Base-by-base conservation (phyloP, 2,113 vertebrate genomes). In the Passer montanus region DNA sequence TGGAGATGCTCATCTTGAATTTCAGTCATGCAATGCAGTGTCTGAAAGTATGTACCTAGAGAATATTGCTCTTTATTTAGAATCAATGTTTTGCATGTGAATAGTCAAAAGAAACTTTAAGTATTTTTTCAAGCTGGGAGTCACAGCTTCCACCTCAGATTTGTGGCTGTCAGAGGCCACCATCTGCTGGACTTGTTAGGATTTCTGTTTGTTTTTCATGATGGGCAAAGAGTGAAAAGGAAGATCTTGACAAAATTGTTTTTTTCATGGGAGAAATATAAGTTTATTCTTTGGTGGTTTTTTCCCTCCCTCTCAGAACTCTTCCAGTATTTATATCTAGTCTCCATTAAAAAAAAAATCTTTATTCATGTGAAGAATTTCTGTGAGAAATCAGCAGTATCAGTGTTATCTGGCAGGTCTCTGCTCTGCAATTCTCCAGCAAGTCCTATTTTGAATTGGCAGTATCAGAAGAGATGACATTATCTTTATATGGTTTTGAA, bases 321-420 rank as follows among this genome's bases (percentile, higher is more conserved):
- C 21, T 90, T 73, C 44, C 31, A 63, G 55, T 83, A n/a, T 94
- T 84, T 87, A 84, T 62, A 56, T 9, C 5, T 77, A 60, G 35
- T 76, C 44, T 93, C 64, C 18, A 53, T 87, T 62, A 58, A 35
- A 28, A 52, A 15, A 39, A 49, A 43, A 53, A 96, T 94, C 91
- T 95, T 96, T 97, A 97, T 95, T 97, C 94, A 93, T 94, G 96
- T 52, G 79, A 89, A 89, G 90, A 90, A 94, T 87, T 93, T 95
- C 84, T 93, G 49, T 84, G 87, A 73, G 94, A 82, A 96, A 84
- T 75, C 76, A 69, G 56, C 62, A 35, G 43, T 95, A 91, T 97
- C 94, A 43, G 81, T 68, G 64, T 92, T 93, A 97, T 96, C 96
- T 97, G 94, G 92, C 95, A 97, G 93, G 79, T 59, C 37, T 90